A percentile compares a stretch with the other conserved stretches of the same genome.
Conservation (phyloP, 2,113 vertebrate species). For the Cyphomyrus plagiostoma region DNA sequence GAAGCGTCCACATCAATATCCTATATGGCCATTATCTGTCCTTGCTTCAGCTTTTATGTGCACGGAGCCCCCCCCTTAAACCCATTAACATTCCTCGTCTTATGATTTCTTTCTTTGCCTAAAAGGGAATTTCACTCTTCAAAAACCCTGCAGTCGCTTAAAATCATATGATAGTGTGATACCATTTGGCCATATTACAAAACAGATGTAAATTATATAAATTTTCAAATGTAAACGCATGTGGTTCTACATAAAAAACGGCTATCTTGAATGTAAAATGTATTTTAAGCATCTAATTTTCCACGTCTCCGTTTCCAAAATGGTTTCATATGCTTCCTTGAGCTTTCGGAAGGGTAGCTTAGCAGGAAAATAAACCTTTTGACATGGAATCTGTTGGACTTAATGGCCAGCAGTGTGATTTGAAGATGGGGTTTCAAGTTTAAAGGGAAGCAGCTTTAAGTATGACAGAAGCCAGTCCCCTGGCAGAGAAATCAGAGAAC, state of each 20-base stretch:
- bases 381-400: conserved; percentile 29
- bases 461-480: conserved; percentile 27
- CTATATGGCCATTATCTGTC: background rate
- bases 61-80: background rate
- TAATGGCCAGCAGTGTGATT: conserved; percentile 11
- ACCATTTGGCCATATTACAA: background rate
- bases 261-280: background rate
- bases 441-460: conserved; percentile 24
- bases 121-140: background rate
- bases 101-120: background rate
- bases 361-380: conserved; percentile 29
- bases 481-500: conserved; percentile 24
- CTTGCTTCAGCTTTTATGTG: background rate
- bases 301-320: conserved; percentile 18
- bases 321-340: conserved; percentile 21
- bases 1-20: background rate
- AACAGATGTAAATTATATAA: conserved; percentile 11
- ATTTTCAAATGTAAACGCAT: background rate
- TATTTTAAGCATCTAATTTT: background rate
- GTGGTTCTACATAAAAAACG: background rate
- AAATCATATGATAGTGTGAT: background rate
- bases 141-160: background rate
- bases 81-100: background rate
- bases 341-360: conserved; percentile 29
- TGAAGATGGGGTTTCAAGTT: conserved; percentile 32